Base-by-base conservation (phyloP, 1,140 invertebrate genomes). In the Zaprionus capensis region DNA sequence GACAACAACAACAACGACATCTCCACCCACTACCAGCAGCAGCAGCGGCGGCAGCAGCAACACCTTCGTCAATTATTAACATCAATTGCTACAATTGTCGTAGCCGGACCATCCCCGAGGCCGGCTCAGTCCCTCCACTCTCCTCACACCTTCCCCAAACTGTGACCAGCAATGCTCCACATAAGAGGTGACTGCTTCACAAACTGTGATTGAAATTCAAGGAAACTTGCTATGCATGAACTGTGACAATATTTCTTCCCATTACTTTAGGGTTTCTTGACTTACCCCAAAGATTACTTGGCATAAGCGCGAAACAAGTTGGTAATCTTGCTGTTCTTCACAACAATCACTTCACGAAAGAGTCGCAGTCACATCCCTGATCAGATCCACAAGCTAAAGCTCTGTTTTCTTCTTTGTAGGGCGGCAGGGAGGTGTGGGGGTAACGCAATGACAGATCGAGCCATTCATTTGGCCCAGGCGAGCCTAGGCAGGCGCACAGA, bases 41-140 rank as follows among this genome's bases (percentile, higher is more conserved):
- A 24, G 41, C 57, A 22, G 53, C 66, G 12, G 53, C 66, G 7
- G 36, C 69, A 14, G 69, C 58, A 71, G 64, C 84, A 83, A 77
- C 85, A 91, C 91, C 86, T 85, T 80, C 82, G 80, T 88, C 84
- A 92, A 88, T 92, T 88, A 83, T 83, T 86, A 82, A 84, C 84
- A 88, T 92, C 91, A 90, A 92, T 86, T 92, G 91, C 73, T 80
- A 86, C 87, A 92, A 90, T 92, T 92, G 91, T 92, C 82, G 80
- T 81, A 73, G 84, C 81, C 75, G 44, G 71, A 56, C 66, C 84
- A 83, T 84, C 78, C 69, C 70, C 51, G 49, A 28, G 26, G 44
- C 41, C 28, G 20, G 7, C 41, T 28, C 41, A 31, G 12, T 36
- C 41, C 22, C 22, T 1, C 4, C 7, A 36, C 12, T 12, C 53